Evolutionary conservation across 2,888 invertebrate genomes (phyloP), one percentile per base, ranked within the genome.

Genomic region (Bibio marci): DNA sequence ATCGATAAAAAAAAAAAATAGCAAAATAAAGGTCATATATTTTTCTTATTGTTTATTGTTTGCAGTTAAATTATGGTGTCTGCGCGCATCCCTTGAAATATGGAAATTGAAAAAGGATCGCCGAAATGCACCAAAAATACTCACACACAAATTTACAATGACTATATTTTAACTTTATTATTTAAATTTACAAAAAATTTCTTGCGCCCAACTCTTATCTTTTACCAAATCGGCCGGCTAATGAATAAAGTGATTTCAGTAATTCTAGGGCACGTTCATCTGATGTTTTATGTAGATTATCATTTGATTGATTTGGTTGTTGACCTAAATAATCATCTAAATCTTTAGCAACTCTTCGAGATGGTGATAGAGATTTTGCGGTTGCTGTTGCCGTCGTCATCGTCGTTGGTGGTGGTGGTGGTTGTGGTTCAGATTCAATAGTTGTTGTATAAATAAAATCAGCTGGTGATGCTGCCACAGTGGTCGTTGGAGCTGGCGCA

Each of bases 211-310:
- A n/a, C n/a, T n/a, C n/a, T 36, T 47, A 59, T 54, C 63, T 65
- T 63, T 68, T 70, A 50, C 82, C 82, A 73, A 83, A 85, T 63
- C 77, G 75, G 15, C 85, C 80, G 41, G 86, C 85, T 56, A 87
- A 75, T 45, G 80, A 75, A 61, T 86, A 87, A 41, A 87, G 65
- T 45, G 86, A 83, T 62, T 81, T 76, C 53, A 87, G 69, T 48
- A 87, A 64, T 60, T 86, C 83, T 50, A 87, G 63, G 12, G 86
- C 86, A 57, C 86, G 69, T 17, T 75, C 73, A 52, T 86, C 85
- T 12, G 85, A 74, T 38, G 69, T 62, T 18, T 58, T 56, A 52
- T 66, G 66, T 22, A 6, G 22, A 55, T 48, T 45, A 66, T 59
- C 53, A 53, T 48, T 56, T 50, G 25, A 50, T 8, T 27, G 15